Evolutionary conservation across 1,140 invertebrate species (phyloP).

Genomic region (Hylyphantes graminicola): DNA sequence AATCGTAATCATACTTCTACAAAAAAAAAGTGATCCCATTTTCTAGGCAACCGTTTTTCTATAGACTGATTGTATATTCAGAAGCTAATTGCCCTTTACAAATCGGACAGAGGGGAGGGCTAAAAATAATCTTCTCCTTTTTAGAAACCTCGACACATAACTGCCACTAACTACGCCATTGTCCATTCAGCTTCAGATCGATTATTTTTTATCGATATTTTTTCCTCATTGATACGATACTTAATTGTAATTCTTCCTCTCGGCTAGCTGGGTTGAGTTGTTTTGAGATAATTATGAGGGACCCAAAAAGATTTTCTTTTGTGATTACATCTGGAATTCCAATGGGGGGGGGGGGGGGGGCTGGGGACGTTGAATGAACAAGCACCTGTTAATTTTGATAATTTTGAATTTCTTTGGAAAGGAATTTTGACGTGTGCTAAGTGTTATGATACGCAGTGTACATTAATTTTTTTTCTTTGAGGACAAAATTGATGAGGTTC

Average conservation of each 20-base stretch:
- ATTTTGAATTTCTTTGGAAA: no score
- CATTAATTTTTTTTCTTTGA: no score
- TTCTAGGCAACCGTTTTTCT: not conserved
- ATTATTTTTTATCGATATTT: not conserved
- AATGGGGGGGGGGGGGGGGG: not conserved
- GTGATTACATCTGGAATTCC: conserved; percentile 32
- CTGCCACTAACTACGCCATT: conserved; percentile 23
- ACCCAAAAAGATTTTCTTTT: conserved; percentile 30
- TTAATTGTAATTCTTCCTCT: conserved; percentile 25
- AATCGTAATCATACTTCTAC: no score
- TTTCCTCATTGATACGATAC: conserved; percentile 11
- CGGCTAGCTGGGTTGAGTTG: not conserved
- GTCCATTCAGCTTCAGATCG: conserved; percentile 11
- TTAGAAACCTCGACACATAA: conserved; percentile 21
- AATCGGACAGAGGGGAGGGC: not conserved
- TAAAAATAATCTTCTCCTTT: not conserved
- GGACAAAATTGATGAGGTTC: no score
- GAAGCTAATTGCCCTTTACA: conserved; percentile 4
- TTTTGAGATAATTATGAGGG: conserved; percentile 31
- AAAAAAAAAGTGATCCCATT: no score
- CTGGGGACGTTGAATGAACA: not conserved
- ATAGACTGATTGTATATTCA: conserved; percentile 12
- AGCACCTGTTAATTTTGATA: conserved; percentile 15
- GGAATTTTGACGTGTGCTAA: no score
- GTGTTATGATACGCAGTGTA: no score